Percentiles rank a stretch among this genome's conserved stretches.
phyloP scores from a whole-genome alignment of 2,113 vertebrate species.

The Sarotherodon lohbergeri region DNA sequence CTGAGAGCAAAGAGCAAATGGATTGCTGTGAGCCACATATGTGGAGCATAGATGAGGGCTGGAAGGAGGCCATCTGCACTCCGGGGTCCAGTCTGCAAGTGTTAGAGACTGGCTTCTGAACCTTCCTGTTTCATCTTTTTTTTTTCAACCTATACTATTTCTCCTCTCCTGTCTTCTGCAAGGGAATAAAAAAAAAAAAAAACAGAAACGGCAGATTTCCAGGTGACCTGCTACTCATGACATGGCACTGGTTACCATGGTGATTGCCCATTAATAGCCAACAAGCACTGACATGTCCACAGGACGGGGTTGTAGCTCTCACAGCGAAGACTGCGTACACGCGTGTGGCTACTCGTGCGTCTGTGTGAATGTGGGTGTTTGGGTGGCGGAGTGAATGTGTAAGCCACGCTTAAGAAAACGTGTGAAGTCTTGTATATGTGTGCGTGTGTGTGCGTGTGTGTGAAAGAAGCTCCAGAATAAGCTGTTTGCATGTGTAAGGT shows the following conservation, averaged over 20 bases:
- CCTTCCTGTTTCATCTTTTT: neutral
- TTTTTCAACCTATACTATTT: neutral
- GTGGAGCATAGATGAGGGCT: conserved; percentile 1
- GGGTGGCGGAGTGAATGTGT: neutral
- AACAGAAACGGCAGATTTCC: conserved; percentile 45
- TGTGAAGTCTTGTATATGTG: neutral
- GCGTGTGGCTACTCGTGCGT: neutral
- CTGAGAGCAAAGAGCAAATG: neutral
- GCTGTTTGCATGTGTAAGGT: neutral
- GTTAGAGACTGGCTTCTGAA: neutral
- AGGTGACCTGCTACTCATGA: conserved; percentile 66
- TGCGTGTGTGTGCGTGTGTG: neutral
- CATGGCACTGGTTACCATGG: conserved; percentile 70
- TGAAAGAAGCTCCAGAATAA: conserved; percentile 5
- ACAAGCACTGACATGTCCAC: conserved; percentile 49
- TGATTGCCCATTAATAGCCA: conserved; percentile 70
- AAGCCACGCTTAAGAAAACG: neutral
- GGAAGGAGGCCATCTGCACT: neutral
- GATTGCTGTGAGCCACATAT: neutral
- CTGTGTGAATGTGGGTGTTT: neutral
- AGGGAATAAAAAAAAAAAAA: neutral
- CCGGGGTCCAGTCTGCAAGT: neutral
- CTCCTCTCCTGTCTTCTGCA: neutral
- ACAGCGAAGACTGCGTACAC: neutral
- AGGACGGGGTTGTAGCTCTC: conserved; percentile 36